A percentile compares a stretch with the other conserved stretches of the same genome.
These are phyloP conservation scores for Ferrisia virgata DNA, from an alignment of 2,888 invertebrate species.

Conservation along the genomic window DNA sequence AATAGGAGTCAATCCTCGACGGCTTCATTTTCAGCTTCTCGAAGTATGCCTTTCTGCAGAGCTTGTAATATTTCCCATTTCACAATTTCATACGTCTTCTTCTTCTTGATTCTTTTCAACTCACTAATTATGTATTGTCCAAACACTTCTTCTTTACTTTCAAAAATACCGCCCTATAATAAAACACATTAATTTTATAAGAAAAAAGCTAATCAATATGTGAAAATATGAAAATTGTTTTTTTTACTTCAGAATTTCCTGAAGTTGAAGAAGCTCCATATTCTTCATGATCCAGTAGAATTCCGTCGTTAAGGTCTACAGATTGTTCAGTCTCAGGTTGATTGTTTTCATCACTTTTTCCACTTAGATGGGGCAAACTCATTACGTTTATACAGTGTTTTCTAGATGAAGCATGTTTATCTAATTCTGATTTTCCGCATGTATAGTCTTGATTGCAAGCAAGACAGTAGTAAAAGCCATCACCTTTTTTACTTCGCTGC, in stretches of 20 bases:
- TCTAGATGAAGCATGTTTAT: conserved; percentile 34
- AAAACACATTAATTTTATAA: not conserved
- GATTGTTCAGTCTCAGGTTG: not conserved
- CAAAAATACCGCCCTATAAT: not conserved
- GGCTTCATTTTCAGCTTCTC: conserved; percentile 35
- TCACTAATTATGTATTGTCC: conserved; percentile 36
- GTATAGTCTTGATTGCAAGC: conserved; percentile 38
- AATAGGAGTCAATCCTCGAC: not conserved
- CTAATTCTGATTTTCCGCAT: conserved; percentile 38
- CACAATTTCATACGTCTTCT: conserved; percentile 35
- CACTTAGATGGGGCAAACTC: not conserved
- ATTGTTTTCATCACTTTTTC: not conserved
- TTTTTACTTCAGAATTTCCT: not conserved
- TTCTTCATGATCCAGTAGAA: not conserved
- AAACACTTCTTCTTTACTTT: conserved; percentile 35
- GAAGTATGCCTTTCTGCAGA: conserved; percentile 29
- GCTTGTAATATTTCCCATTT: conserved; percentile 41
- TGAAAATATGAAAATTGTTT: not conserved
- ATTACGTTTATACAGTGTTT: conserved; percentile 37
- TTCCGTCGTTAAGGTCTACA: not conserved
- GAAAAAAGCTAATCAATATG: not conserved
- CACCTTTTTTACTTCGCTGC: conserved; percentile 32
- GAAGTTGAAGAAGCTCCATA: conserved; percentile 19
- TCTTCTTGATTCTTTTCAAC: conserved; percentile 36
- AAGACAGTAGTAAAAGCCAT: conserved; percentile 36